Evolutionary conservation across 2,888 invertebrate species (phyloP).

Genomic region (Pterostichus niger): DNA sequence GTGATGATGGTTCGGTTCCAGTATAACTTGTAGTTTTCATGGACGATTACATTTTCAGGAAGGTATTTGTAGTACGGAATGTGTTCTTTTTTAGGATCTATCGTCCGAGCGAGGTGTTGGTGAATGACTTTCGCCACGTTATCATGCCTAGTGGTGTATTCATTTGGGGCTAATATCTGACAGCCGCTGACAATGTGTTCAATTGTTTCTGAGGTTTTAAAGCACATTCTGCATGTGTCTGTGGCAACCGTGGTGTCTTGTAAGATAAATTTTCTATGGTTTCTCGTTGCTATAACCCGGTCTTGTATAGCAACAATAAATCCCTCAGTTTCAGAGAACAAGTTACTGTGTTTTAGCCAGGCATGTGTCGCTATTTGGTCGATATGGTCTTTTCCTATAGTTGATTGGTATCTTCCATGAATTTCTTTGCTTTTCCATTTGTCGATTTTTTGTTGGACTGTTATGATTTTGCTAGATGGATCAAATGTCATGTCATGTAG

Average conservation of each 20-base stretch:
- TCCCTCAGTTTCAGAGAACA: slow-evolving; percentile 68
- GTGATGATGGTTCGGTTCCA: slow-evolving; percentile 67
- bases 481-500: neutral
- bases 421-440: neutral
- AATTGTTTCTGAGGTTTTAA: slow-evolving; percentile 62
- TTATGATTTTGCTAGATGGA: neutral
- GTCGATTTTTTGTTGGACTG: neutral
- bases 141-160: slow-evolving; percentile 67
- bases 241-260: slow-evolving; percentile 49
- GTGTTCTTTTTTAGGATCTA: slow-evolving; percentile 9
- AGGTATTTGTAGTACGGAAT: slow-evolving; percentile 65
- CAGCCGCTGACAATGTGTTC: slow-evolving; percentile 67
- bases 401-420: neutral
- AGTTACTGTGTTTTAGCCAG: slow-evolving; percentile 64
- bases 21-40: slow-evolving; percentile 48
- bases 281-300: slow-evolving; percentile 64
- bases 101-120: slow-evolving; percentile 41
- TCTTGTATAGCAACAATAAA: slow-evolving; percentile 67
- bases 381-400: slow-evolving; percentile 26
- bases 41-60: slow-evolving; percentile 55
- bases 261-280: slow-evolving; percentile 62
- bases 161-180: slow-evolving; percentile 49
- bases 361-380: slow-evolving; percentile 44
- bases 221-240: slow-evolving; percentile 68
- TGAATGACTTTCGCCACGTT: slow-evolving; percentile 66